These are phyloP conservation scores for Ceratotherium simum DNA, from an alignment of 2,113 vertebrate species.

Conservation along the genomic window DNA sequence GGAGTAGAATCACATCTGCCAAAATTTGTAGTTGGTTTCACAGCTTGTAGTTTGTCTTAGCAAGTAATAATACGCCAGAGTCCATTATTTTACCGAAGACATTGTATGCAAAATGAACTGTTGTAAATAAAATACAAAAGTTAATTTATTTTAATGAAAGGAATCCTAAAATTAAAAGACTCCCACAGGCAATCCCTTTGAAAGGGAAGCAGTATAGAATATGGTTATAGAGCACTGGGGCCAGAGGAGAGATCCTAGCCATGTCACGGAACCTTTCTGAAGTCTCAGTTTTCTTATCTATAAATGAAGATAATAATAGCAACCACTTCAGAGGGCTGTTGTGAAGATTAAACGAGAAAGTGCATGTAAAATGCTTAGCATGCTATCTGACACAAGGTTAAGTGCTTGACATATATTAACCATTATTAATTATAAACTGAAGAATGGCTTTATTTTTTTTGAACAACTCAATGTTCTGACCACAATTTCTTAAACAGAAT, in stretches of 20 bases:
- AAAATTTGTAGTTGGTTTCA: constrained; percentile 29
- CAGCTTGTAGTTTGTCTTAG: background rate
- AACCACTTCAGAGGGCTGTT: background rate
- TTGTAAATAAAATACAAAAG: constrained; percentile 43
- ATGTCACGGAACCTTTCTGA: background rate
- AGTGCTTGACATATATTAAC: background rate
- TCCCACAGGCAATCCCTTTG: background rate
- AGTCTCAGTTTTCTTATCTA: background rate
- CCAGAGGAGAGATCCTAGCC: background rate
- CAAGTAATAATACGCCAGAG: constrained; percentile 1
- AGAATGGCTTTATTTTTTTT: constrained; percentile 31
- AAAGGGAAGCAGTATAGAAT: background rate
- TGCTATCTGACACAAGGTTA: background rate
- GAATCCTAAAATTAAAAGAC: constrained; percentile 14
- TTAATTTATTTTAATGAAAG: constrained; percentile 48
- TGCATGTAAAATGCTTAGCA: background rate
- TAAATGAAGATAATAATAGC: background rate
- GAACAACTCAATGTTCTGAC: background rate
- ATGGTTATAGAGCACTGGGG: background rate
- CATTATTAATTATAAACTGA: constrained; percentile 39
- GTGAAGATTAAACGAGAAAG: constrained; percentile 38
- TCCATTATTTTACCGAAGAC: background rate
- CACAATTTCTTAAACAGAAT: constrained; percentile 25
- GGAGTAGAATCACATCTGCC: background rate
- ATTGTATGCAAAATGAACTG: background rate